Conservation (phyloP, 2,888 invertebrate genomes). For the Neelides folsomi region DNA sequence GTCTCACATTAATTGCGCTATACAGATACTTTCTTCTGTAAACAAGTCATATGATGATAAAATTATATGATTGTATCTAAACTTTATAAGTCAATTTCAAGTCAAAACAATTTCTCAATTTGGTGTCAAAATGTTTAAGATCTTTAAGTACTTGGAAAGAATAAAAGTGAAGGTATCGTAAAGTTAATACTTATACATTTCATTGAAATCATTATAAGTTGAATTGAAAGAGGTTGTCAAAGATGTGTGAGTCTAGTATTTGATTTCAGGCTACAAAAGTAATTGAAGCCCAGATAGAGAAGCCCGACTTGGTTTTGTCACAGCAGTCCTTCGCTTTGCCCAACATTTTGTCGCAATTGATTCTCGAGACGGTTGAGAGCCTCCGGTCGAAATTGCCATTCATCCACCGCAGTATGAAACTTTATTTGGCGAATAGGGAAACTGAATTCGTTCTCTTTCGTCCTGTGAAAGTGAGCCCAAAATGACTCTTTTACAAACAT, state of each 20-base stretch:
- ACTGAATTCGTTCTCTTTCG: conserved; percentile 93
- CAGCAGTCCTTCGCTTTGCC: conserved; percentile 33
- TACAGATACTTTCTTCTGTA: too few relatives aligned
- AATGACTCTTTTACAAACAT: neutral
- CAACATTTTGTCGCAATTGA: conserved; percentile 27
- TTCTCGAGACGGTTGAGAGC: conserved; percentile 31
- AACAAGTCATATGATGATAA: too few relatives aligned
- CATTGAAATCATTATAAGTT: too few relatives aligned
- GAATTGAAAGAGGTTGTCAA: too few relatives aligned
- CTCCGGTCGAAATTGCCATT: conserved; percentile 64
- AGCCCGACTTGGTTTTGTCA: conserved; percentile 30
- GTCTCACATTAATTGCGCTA: too few relatives aligned
- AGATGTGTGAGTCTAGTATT: neutral
- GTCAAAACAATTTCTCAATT: too few relatives aligned
- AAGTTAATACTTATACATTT: too few relatives aligned
- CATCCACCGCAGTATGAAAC: conserved; percentile 77
- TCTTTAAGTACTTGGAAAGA: too few relatives aligned
- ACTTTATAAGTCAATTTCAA: too few relatives aligned
- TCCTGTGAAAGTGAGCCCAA: conserved; percentile 62
- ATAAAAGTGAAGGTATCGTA: too few relatives aligned
- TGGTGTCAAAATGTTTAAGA: too few relatives aligned
- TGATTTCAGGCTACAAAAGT: conserved; percentile 41
- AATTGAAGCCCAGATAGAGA: conserved; percentile 59
- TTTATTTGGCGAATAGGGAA: conserved; percentile 90
- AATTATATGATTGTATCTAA: too few relatives aligned